Percentiles rank a stretch among this genome's conserved stretches.
These are phyloP conservation scores for Salminus brasiliensis DNA, from an alignment of 2,113 vertebrate genomes.

Conservation along the genomic window DNA sequence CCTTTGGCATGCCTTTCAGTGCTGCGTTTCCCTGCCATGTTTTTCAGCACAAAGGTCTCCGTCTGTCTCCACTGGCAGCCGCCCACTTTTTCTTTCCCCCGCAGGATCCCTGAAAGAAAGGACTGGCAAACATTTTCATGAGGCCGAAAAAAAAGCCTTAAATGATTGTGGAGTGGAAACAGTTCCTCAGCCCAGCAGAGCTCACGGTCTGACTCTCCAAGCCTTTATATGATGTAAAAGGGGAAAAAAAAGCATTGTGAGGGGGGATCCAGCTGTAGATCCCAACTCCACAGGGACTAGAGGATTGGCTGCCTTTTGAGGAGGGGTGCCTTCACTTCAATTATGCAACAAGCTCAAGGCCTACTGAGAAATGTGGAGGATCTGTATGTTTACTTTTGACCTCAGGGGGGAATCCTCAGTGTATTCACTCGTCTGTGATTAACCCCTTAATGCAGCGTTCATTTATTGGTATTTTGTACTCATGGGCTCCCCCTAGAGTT, in stretches of 20 bases:
- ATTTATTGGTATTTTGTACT: neutral
- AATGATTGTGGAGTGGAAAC: constrained; percentile 35
- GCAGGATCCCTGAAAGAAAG: constrained; percentile 9
- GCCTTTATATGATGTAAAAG: constrained; percentile 7
- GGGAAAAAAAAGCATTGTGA: neutral
- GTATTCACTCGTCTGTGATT: neutral
- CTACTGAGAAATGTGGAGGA: constrained; percentile 20
- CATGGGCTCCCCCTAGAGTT: no score
- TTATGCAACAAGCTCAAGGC: constrained; percentile 36
- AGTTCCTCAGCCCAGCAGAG: constrained; percentile 38
- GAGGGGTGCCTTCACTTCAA: constrained; percentile 3
- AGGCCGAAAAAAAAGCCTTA: constrained; percentile 34
- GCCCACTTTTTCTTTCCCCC: constrained; percentile 12
- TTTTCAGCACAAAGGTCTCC: constrained; percentile 43
- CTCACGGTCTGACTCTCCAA: constrained; percentile 7
- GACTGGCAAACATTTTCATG: constrained; percentile 32
- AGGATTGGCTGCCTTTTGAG: constrained; percentile 38
- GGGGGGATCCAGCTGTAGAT: neutral
- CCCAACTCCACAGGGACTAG: neutral
- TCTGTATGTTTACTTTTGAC: constrained; percentile 27
- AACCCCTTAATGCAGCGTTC: no score
- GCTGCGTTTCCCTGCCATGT: constrained; percentile 23
- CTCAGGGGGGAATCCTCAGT: constrained; percentile 22
- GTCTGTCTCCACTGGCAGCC: constrained; percentile 21
- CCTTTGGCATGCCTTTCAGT: constrained; percentile 28